These are phyloP conservation scores for Mus spicilegus DNA, from an alignment of 2,113 vertebrate genomes.

Conservation along the genomic window DNA sequence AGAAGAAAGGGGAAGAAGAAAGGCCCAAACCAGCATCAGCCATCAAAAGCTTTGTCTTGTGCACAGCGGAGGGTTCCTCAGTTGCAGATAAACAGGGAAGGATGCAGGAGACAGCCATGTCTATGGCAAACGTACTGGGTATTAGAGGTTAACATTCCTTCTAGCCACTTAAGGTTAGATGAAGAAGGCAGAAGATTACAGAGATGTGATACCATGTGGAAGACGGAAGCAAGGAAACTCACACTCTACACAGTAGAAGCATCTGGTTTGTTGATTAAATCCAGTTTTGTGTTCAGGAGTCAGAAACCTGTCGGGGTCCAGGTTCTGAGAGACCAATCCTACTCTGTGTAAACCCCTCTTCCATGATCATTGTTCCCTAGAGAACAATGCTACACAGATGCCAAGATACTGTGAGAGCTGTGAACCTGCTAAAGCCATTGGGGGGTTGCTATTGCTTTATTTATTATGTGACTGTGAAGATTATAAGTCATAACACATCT, in stretches of 20 bases:
- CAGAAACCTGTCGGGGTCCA: not conserved
- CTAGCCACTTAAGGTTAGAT: not conserved
- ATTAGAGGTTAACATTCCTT: not conserved
- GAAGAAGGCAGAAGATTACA: not conserved
- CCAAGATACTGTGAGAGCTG: not conserved
- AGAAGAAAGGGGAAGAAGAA: not conserved
- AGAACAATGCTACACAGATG: not conserved
- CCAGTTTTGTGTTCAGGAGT: not conserved
- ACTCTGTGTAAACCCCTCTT: not conserved
- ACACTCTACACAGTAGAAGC: not conserved
- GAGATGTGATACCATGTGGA: not conserved
- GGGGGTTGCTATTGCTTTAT: not conserved
- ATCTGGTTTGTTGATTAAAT: not conserved
- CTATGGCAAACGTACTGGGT: not conserved
- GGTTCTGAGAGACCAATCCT: not conserved
- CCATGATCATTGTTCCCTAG: not conserved
- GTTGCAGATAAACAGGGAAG: not conserved
- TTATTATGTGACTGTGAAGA: not conserved
- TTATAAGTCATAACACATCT: not conserved
- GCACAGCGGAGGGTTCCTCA: not conserved
- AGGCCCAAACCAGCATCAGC: not conserved
- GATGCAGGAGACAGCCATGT: not conserved
- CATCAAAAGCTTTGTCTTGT: not conserved
- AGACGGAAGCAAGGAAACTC: not conserved
- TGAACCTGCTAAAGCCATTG: not conserved